These are phyloP conservation scores for Bombus impatiens DNA, from an alignment of 1,140 invertebrate species.

Conservation along the genomic window DNA sequence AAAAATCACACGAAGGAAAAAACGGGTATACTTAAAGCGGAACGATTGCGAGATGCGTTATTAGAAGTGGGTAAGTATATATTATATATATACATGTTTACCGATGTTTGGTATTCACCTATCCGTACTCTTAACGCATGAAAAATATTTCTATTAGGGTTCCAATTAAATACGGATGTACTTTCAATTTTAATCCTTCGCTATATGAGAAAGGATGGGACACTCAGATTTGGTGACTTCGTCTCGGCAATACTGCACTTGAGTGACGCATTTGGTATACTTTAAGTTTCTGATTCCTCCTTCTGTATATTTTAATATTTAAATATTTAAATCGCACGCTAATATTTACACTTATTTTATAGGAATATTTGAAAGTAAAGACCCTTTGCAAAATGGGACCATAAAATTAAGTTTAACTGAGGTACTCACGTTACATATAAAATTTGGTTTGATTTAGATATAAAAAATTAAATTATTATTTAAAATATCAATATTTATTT, in stretches of 20 bases:
- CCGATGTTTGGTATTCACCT: constrained; percentile 1
- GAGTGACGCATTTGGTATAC: constrained; percentile 91
- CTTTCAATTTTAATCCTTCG: constrained; percentile 91
- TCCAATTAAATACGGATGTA: constrained; percentile 92
- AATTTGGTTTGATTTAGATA: background rate
- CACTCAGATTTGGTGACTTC: constrained; percentile 95
- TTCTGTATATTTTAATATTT: background rate
- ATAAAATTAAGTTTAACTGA: constrained; percentile 91
- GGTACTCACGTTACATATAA: constrained; percentile 81
- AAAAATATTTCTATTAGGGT: constrained; percentile 81
- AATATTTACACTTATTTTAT: constrained; percentile 77
- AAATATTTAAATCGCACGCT: background rate
- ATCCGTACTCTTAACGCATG: background rate
- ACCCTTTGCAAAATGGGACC: constrained; percentile 91
- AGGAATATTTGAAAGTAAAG: constrained; percentile 92
- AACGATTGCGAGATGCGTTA: constrained; percentile 92
- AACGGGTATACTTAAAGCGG: constrained; percentile 93
- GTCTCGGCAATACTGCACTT: constrained; percentile 94
- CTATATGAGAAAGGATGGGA: constrained; percentile 97
- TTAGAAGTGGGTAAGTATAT: constrained; percentile 87
- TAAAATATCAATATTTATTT: constrained; percentile 75
- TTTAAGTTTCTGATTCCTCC: background rate
- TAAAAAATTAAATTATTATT: background rate
- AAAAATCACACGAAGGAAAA: constrained; percentile 95
- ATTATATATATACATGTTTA: background rate